Base-by-base conservation (phyloP, 2,797 vertebrate genomes). In the Liparis tanakae region DNA sequence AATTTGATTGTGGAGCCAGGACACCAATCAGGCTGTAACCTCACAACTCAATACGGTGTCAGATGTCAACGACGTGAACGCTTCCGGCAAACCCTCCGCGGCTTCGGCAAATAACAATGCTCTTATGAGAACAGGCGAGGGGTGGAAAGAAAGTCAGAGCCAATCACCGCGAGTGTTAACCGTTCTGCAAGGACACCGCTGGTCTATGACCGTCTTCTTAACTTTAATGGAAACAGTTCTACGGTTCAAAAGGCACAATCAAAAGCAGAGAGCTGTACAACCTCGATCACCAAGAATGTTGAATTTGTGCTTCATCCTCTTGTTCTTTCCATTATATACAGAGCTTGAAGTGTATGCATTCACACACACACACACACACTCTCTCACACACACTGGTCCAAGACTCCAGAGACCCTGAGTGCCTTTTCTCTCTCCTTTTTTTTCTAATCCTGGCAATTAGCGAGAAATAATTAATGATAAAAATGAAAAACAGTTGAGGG, bases 381-480 rank as follows among this genome's bases (percentile, higher is more conserved):
- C 68, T 51, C 55, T 59, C 55, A 72, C 70, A 77, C 80, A 78
- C 80, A 79, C 50, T 37, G n/a, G 67, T 79, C 63, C 54, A 70
- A 70, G 54, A 69, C 87, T 91, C 90, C 73, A 70, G 82, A 83
- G 91, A 91, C 89, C 85, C 63, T 50, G 48, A 74, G 71, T 62
- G 83, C 78, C 81, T 87, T 89, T 87, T 87, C 78, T 72, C 48
- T 71, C 78, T 76, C 82, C 82, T 75, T 74, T 64, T 68, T 83
- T 90, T 90, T 88, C 79, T 92, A 93, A 94, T 94, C 91, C 92
- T 89, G 86, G 92, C 90, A 94, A 94, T 94, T 94, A 94, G 90
- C 43, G 48, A 77, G 87, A 91, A 94, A 92, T 92, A 94, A 94
- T 94, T 92, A 93, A 92, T 89, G 87, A 91, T 90, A 91, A 92